Base-by-base conservation (phyloP, 2,797 vertebrate genomes). In the Centroberyx gerrardi region DNA sequence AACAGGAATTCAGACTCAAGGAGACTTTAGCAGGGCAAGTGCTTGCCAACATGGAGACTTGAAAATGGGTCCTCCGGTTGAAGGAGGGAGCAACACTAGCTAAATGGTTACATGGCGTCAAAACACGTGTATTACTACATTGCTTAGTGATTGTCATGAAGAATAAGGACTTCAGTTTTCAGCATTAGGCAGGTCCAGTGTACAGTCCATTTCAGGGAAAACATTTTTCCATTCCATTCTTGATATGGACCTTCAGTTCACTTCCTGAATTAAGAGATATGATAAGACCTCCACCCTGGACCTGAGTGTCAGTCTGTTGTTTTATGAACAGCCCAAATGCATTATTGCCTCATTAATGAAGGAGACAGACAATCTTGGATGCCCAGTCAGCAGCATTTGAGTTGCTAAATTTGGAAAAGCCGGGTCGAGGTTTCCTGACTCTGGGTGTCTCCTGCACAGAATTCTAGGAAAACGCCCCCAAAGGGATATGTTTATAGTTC, bases 401-500 rank as follows among this genome's bases (percentile, higher is more conserved):
- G 79, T 72, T 87, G 81, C 94, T 95, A 94, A 92, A 93, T 94
- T 93, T 95, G 87, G 92, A 91, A 88, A 90, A 85, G 90, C 72
- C 53, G 40, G 88, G 91, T 92, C 83, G 92, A 90, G 81, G 91
- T 92, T 96, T 96, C 95, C 95, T 95, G 95, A 88, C 90, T 88
- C 85, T 93, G 93, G 94, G 93, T 93, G 95, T 95, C 95, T 95
- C 93, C 94, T 92, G 76, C 80, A 83, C 87, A 93, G 89, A 92
- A 88, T 92, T 86, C 51, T 80, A 93, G 91, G 94, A 93, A 95
- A 94, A 94, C 90, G 87, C 92, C 93, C 91, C 93, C 91, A 94
- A 91, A 90, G 90, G 93, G 88, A 94, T 89, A 92, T 94, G 93
- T 95, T 94, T 95, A 93, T 92, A 93, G 93, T 95, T 93, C 90